These are phyloP conservation scores for Falco biarmicus DNA, from an alignment of 2,797 vertebrate species.

Conservation along the genomic window DNA sequence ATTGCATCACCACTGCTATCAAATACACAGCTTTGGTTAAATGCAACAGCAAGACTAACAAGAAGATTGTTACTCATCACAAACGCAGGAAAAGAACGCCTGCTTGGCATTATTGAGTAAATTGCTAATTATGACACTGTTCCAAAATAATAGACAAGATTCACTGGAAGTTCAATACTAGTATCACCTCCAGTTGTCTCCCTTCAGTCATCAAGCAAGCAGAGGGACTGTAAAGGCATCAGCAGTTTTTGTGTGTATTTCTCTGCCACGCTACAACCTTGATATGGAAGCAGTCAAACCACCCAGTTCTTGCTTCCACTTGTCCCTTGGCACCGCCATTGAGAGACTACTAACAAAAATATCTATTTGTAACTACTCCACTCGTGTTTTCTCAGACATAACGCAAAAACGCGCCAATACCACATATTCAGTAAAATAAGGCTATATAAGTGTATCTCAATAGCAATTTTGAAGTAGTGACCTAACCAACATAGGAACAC, in stretches of 20 bases:
- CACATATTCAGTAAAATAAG: not conserved
- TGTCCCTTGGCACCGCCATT: not conserved
- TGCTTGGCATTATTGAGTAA: not conserved
- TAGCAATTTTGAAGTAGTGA: not conserved
- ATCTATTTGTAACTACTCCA: not conserved
- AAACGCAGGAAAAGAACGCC: not conserved
- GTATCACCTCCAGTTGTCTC: not conserved
- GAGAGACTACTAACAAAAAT: not conserved
- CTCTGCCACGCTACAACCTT: not conserved
- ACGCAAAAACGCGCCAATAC: not conserved
- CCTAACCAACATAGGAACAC: not conserved
- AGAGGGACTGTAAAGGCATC: not conserved
- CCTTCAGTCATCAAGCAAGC: not conserved
- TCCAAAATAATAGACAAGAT: not conserved
- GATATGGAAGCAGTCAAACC: not conserved
- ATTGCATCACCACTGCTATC: not conserved
- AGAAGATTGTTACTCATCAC: not conserved
- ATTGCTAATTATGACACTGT: not conserved
- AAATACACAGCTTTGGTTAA: not conserved
- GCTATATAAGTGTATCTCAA: not conserved
- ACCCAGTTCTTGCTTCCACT: not conserved
- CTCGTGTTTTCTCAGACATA: not conserved
- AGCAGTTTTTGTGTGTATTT: not conserved
- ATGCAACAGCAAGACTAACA: not conserved
- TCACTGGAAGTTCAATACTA: not conserved